A percentile compares a stretch with the other conserved stretches of the same genome.
phyloP scores from a whole-genome alignment of 2,888 invertebrate genomes.

The Steinernema hermaphroditum region DNA sequence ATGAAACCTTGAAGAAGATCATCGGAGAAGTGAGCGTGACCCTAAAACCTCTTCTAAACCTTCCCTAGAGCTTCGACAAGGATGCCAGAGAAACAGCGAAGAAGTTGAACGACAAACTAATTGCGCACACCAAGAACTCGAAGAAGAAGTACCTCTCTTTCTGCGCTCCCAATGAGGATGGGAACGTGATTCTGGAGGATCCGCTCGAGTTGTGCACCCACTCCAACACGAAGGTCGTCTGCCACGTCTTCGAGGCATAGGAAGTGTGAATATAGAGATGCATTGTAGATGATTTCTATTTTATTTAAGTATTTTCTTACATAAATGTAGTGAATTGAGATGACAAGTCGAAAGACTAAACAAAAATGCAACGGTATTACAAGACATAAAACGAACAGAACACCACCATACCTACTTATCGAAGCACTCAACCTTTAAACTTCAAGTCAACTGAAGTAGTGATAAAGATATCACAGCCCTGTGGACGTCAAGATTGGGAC shows the following conservation, averaged over 20 bases:
- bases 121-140: background rate
- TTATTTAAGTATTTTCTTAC: too few relatives aligned
- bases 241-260: background rate
- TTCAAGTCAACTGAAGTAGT: too few relatives aligned
- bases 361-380: too few relatives aligned
- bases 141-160: conserved; percentile 23
- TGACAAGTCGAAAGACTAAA: too few relatives aligned
- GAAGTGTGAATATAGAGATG: background rate
- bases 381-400: too few relatives aligned
- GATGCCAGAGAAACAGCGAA: background rate
- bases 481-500: too few relatives aligned
- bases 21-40: background rate
- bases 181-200: background rate
- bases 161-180: conserved; percentile 10
- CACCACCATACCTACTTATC: too few relatives aligned
- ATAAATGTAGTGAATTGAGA: too few relatives aligned
- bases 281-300: too few relatives aligned
- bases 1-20: background rate
- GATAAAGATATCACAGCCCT: too few relatives aligned
- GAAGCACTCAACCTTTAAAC: too few relatives aligned
- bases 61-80: conserved; percentile 1
- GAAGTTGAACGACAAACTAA: background rate
- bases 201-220: background rate
- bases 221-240: background rate
- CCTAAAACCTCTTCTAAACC: background rate